Evolutionary conservation across 2,797 vertebrate species (phyloP), one percentile per base, ranked within the genome.

Genomic region (Odontamblyopus lacepedii): DNA sequence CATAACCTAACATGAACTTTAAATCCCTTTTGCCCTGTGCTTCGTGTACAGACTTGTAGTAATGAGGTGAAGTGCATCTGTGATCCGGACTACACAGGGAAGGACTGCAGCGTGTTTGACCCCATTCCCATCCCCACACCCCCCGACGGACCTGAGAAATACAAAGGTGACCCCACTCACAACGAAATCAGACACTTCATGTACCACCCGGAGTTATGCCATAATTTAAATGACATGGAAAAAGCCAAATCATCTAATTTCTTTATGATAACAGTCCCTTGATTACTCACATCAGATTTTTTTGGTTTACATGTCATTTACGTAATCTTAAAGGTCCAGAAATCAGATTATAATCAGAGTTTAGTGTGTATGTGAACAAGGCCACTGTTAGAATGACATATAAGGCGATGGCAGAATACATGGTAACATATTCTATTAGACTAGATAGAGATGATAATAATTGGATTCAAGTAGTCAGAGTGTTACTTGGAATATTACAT

Each of bases 61-160:
- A 99, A 98, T 0, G 97, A 99, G 87, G 94, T 96, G 76, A 97
- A 95, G 83, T 99, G 97, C 77, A 98, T 99, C 92, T 99, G 98
- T 73, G 95, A 97, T 73, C 73, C 93, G 0, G 95, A 97, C 87
- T 98, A 95, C 95, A 98, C 97, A 0, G 98, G 98, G 69, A 99
- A 96, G 88, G 97, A 99, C 93, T 99, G 97, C 85, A 99, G 97
- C 5, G 94, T 99, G 72, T 95, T 95, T n/a, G 96, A 99, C 90
- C 97, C 96, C 0, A 93, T 96, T 74, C 96, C 95, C 0, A 94
- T 95, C 6, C 92, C 96, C 4, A 95, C 93, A 2, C 93, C 93
- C 0, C 92, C 92, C 0, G 96, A 96, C 0, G 95, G 95, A 71
- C 93, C 85, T 0, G 97, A 97, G 82, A 93, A 95, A 74, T 69